Evolutionary conservation across 2,888 invertebrate genomes (phyloP).

Genomic region (Mesorhabditis sp.): DNA sequence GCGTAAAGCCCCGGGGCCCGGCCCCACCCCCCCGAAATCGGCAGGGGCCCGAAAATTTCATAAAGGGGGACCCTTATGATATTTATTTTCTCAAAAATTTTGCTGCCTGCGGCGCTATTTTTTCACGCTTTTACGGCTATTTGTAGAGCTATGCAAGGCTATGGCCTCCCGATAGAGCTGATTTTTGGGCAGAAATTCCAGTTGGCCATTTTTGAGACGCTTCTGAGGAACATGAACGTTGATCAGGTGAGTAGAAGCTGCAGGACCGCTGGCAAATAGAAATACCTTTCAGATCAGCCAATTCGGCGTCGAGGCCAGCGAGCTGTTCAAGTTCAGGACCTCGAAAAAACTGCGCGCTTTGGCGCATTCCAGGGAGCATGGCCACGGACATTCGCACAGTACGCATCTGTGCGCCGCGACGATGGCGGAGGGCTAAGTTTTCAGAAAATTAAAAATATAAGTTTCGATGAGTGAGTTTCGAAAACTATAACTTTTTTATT

Average conservation of each 20-base stretch:
- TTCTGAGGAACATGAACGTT: conserved; percentile 85
- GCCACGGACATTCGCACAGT: no score
- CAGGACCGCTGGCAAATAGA: no score
- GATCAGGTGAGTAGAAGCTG: conserved; percentile 69
- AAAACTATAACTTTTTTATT: no score
- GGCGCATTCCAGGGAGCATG: conserved; percentile 25
- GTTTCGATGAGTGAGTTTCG: no score
- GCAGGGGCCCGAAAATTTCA: no score
- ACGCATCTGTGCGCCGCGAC: conserved; percentile 51
- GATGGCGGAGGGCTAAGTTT: conserved; percentile 30
- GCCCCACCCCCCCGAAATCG: no score
- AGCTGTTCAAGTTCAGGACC: conserved; percentile 72
- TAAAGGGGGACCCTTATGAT: no score
- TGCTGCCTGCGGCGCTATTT: no score
- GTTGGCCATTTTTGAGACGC: conserved; percentile 89
- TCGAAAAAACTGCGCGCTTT: conserved; percentile 78
- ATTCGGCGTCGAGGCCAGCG: conserved; percentile 49
- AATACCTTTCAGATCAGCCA: conserved; percentile 50
- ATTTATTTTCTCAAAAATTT: no score
- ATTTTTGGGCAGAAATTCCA: conserved; percentile 96
- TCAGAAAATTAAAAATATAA: background rate
- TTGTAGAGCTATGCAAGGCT: no score
- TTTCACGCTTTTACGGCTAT: no score
- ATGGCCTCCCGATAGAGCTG: conserved; percentile 81
- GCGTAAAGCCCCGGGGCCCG: no score